These are phyloP conservation scores for Oryzias dopingdopingensis DNA, from an alignment of 2,797 vertebrate species.

Conservation along the genomic window DNA sequence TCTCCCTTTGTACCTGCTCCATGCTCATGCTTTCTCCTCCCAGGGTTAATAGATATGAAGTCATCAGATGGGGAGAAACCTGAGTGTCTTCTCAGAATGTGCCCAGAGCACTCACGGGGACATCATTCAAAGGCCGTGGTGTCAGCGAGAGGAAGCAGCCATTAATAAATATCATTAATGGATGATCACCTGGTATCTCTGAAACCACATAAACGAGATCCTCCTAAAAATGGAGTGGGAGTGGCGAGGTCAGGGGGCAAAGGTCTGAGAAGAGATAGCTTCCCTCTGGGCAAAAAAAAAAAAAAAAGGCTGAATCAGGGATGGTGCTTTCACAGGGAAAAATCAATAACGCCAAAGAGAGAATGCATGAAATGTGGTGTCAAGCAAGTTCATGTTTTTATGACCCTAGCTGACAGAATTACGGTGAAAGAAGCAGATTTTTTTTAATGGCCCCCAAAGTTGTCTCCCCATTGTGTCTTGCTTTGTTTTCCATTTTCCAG, in stretches of 20 bases:
- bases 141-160: constrained; percentile 65
- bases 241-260: constrained; percentile 64
- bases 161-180: constrained; percentile 81
- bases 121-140: constrained; percentile 69
- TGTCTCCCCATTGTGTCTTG: constrained; percentile 28
- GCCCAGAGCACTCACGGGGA: constrained; percentile 72
- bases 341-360: constrained; percentile 65
- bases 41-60: constrained; percentile 82
- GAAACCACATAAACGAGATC: constrained; percentile 65
- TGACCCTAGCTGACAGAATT: constrained; percentile 32
- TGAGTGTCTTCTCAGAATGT: constrained; percentile 69
- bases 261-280: constrained; percentile 62
- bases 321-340: constrained; percentile 54
- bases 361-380: constrained; percentile 44
- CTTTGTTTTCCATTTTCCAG: constrained; percentile 27
- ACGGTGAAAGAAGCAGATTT: constrained; percentile 14
- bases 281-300: constrained; percentile 51
- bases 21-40: constrained; percentile 55
- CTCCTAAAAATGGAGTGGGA: constrained; percentile 51
- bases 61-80: constrained; percentile 73
- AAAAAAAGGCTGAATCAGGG: constrained; percentile 51
- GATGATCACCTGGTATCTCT: constrained; percentile 70
- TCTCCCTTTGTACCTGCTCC: constrained; percentile 67
- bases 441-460: constrained; percentile 19
- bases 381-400: constrained; percentile 23